Percentiles rank a stretch among this genome's conserved stretches.
phyloP scores from a whole-genome alignment of 2,888 invertebrate genomes.

The Acrobasis repandana region DNA sequence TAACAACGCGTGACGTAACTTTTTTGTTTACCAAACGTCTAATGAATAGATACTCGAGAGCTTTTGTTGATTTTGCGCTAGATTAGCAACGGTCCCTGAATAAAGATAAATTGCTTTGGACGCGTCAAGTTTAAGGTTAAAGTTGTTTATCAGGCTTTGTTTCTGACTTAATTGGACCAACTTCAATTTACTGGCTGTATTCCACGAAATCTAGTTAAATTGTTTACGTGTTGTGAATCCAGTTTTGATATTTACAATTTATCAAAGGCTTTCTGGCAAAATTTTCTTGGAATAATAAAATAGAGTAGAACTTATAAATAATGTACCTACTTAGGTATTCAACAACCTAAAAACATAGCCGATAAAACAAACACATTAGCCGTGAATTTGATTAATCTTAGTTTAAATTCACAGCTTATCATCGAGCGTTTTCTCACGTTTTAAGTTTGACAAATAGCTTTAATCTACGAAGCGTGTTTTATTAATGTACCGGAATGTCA shows the following conservation, averaged over 20 bases:
- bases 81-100: constrained; percentile 14
- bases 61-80: not conserved
- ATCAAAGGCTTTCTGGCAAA: too few species aligned
- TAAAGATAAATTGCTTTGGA: constrained; percentile 6
- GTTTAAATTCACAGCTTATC: not conserved
- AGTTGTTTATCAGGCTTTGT: not conserved
- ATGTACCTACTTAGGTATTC: not conserved
- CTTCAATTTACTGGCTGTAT: constrained; percentile 8
- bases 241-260: not conserved
- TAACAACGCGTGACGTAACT: constrained; percentile 10
- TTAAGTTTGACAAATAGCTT: constrained; percentile 7
- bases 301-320: not conserved
- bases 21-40: constrained; percentile 2
- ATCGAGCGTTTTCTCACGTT: constrained; percentile 9
- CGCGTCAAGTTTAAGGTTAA: not conserved
- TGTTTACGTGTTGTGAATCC: constrained; percentile 5
- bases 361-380: not conserved
- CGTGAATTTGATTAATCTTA: not conserved
- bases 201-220: constrained; percentile 1
- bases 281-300: too few species aligned
- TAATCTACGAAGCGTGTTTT: constrained; percentile 15
- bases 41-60: constrained; percentile 3
- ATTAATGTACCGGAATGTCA: constrained; percentile 14
- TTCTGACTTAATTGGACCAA: not conserved
- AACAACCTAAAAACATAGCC: not conserved